Base-by-base conservation (phyloP, 37 sponge, comb jelly and placozoan genomes). In the Agelas oroides region DNA sequence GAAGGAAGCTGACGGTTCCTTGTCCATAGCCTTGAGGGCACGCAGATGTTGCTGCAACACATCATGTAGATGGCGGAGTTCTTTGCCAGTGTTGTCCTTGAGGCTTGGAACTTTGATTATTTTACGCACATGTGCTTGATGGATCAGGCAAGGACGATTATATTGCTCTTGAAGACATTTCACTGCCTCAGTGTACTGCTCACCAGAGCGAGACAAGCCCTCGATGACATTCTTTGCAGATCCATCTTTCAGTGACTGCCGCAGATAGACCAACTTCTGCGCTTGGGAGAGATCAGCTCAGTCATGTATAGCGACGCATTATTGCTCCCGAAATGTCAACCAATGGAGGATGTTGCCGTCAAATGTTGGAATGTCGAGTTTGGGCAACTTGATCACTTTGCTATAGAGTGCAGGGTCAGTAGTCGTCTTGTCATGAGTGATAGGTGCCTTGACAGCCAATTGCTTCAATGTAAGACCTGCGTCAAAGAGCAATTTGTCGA, bases 261-360 rank as follows among this genome's bases (percentile, higher is more conserved):
- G 61, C 39, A 61, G 78, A 64, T 77, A 77, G 18, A 56, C 78
- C 39, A 77, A 37, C 30, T 77, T 77, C 57, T 77, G 64, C 21
- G 57, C 21, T 34, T 59, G 24, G 28, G 78, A 61, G 24, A 77
- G 62, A 37, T 27, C 30, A 35, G 61, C 16, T 18, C 37, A 64
- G 36, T 33, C 40, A 39, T 61, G 39, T 23, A 77, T 31, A 21
- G 78, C 61, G 60, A 77, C 60, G 39, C 57, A 24, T 20, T 34
- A 77, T 77, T 77, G 78, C 34, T 77, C 78, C 78, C 78, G 60
- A 77, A 77, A 77, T 27, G 61, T 28, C 19, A 20, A 18, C 78
- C 78, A 61, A 77, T 77, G 55, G 18, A 56, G 24, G 19, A 77
- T 16, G 23, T 61, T 62, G 39, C 78, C 78, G 60, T 77, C 64